phyloP scores from a whole-genome alignment of 2,113 vertebrate species.

The Sebastes fasciatus region DNA sequence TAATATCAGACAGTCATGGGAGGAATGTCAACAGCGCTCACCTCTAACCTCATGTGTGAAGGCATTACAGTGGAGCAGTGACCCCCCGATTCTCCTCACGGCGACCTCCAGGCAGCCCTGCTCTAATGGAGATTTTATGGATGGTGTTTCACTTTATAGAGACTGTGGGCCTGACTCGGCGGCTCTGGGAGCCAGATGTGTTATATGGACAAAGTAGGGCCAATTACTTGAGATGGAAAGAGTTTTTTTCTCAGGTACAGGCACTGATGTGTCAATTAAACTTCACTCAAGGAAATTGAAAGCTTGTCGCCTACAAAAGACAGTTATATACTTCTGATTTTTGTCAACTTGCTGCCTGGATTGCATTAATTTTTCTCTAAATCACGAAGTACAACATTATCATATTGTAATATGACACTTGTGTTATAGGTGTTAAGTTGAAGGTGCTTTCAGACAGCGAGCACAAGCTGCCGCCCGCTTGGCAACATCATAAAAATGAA shows the following conservation, averaged over 20 bases:
- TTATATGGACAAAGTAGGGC: slow-evolving; percentile 56
- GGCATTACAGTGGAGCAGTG: slow-evolving; percentile 74
- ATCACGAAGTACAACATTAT: background rate
- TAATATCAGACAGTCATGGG: slow-evolving; percentile 79
- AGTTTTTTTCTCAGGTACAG: slow-evolving; percentile 53
- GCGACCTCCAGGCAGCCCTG: slow-evolving; percentile 74
- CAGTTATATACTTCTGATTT: background rate
- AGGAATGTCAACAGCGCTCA: slow-evolving; percentile 81
- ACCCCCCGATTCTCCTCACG: slow-evolving; percentile 73
- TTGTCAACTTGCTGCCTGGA: background rate
- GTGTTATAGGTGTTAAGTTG: background rate
- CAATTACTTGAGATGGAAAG: slow-evolving; percentile 69
- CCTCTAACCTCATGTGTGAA: slow-evolving; percentile 78
- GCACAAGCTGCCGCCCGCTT: background rate
- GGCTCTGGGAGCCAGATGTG: slow-evolving; percentile 81
- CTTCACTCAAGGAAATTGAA: slow-evolving; percentile 1
- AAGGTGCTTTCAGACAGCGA: background rate
- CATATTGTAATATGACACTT: background rate
- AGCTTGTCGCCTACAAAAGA: slow-evolving; percentile 6
- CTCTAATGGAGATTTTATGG: slow-evolving; percentile 85
- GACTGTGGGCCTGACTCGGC: slow-evolving; percentile 58
- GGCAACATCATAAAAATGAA: background rate
- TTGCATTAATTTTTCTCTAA: background rate
- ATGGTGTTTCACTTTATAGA: slow-evolving; percentile 81
- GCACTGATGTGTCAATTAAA: slow-evolving; percentile 56